Base-by-base conservation (phyloP, 2,888 invertebrate genomes). In the Tiliacea aurago region DNA sequence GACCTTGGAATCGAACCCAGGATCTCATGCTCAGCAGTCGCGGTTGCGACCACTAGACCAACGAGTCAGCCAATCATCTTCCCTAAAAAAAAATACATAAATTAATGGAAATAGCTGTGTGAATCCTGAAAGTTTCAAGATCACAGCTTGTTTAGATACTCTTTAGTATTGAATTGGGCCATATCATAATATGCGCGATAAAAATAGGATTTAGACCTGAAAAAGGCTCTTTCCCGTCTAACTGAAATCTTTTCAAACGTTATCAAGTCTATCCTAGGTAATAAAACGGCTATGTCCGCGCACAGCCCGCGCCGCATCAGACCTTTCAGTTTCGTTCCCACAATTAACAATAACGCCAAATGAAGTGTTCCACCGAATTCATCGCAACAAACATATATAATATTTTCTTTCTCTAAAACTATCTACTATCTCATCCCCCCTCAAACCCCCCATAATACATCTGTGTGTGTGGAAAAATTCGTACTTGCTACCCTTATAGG, bases 331-430 rank as follows among this genome's bases (percentile, higher is more conserved):
- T 13, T 23, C n/a, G 33, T 65, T 45, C 18, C n/a, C 66, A 69
- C 78, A 86, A 86, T 86, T 86, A 86, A 87, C 86, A 81, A 80
- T 66, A 70, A 87, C 58, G 80, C 85, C 83, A 88, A 90, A 86
- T 84, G 88, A 91, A 92, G 91, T 90, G 91, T 90, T 90, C 88
- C 82, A 84, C 84, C 83, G 85, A 84, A 87, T 85, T 77, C 84
- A 83, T 87, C 85, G 86, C 76, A 89, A 88, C 89, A 90, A 84
- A 91, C 91, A 93, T 93, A 89, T 92, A 91, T 94, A 94, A 94
- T 86, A 86, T 86, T 93, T 92, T 93, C 93, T 92, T 93, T 91
- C 93, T 94, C 93, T 94, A 95, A 95, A 96, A 96, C 96, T 96
- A 96, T 96, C 96, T 95, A 91, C 92, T 90, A 91, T 90, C 94